Percentiles rank a stretch among this genome's conserved stretches.
phyloP scores from a whole-genome alignment of 1,140 invertebrate species.

The Scylla paramamosain region DNA sequence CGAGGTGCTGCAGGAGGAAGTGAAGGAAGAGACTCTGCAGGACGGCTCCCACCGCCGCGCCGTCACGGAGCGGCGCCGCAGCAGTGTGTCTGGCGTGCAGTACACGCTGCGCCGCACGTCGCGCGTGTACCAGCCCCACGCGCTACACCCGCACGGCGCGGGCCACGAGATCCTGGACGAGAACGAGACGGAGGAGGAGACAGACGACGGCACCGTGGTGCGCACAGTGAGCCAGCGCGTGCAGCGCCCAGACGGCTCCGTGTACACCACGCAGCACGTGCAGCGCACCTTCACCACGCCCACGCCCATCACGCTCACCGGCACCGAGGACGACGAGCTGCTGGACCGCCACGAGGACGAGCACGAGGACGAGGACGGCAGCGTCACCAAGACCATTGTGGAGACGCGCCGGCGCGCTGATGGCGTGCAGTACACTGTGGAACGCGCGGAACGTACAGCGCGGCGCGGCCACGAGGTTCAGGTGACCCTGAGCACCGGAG shows the following conservation, averaged over 20 bases:
- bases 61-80: constrained; percentile 75
- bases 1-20: constrained; percentile 75
- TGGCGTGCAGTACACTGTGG: constrained; percentile 75
- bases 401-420: constrained; percentile 74
- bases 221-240: constrained; percentile 73
- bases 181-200: constrained; percentile 76
- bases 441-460: constrained; percentile 71
- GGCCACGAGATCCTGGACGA: constrained; percentile 76
- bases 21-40: constrained; percentile 72
- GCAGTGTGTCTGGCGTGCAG: constrained; percentile 75
- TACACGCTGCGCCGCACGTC: constrained; percentile 76
- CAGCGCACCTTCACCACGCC: constrained; percentile 73
- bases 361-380: constrained; percentile 73
- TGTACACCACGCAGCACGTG: constrained; percentile 77
- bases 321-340: constrained; percentile 71
- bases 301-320: constrained; percentile 64
- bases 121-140: constrained; percentile 58
- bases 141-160: constrained; percentile 41
- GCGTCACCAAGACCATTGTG: constrained; percentile 70
- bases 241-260: constrained; percentile 73
- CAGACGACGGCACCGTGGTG: constrained; percentile 73
- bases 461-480: constrained; percentile 55
- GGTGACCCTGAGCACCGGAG: constrained; percentile 39
- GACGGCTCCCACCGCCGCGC: constrained; percentile 74
- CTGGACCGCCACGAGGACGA: constrained; percentile 72